phyloP scores from a whole-genome alignment of 2,888 invertebrate genomes.

The Drosophila kanekoi region DNA sequence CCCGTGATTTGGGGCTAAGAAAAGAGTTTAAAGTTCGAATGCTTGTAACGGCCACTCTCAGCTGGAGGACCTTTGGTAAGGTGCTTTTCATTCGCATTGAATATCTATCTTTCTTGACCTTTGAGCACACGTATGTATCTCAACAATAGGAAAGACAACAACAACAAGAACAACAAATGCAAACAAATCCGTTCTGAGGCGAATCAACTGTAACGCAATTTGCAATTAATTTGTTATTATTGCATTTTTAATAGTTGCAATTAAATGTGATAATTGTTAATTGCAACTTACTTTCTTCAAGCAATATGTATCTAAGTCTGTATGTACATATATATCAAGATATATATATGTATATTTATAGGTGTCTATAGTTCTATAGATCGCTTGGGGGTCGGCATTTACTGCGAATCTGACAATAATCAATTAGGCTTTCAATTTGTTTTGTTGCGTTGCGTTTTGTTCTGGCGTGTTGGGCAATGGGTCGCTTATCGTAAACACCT shows the following conservation, averaged over 20 bases:
- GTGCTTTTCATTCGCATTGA: no score
- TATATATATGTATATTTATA: not conserved
- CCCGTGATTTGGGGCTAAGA: no score
- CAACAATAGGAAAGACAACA: not conserved
- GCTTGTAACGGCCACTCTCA: no score
- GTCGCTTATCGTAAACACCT: constrained; percentile 37
- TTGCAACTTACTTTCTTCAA: constrained; percentile 67
- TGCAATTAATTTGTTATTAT: constrained; percentile 20
- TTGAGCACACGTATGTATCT: not conserved
- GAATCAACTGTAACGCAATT: constrained; percentile 20
- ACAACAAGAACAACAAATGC: not conserved
- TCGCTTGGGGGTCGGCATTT: constrained; percentile 20
- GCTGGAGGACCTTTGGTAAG: no score
- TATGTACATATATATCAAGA: not conserved
- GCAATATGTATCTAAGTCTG: not conserved
- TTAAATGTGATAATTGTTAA: constrained; percentile 51
- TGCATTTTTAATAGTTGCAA: constrained; percentile 64
- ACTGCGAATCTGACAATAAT: constrained; percentile 54
- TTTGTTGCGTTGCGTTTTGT: constrained; percentile 10
- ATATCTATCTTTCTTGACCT: not conserved
- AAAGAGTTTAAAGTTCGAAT: no score
- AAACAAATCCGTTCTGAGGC: constrained; percentile 5
- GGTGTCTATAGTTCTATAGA: not conserved
- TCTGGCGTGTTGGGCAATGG: constrained; percentile 48
- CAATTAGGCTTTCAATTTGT: constrained; percentile 67